These are phyloP conservation scores for Synanthedon vespiformis DNA, from an alignment of 2,888 invertebrate species.

Conservation along the genomic window DNA sequence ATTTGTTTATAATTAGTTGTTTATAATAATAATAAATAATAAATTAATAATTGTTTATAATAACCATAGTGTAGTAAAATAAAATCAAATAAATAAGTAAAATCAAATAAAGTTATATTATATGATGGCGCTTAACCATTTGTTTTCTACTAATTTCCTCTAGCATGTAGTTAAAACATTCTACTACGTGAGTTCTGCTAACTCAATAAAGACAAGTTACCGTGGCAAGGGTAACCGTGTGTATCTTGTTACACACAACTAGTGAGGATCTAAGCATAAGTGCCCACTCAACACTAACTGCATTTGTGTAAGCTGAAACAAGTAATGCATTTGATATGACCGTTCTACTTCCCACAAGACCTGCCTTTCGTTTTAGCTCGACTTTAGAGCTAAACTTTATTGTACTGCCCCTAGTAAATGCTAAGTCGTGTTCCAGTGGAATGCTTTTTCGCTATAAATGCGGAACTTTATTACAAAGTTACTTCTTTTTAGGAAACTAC, in stretches of 20 bases:
- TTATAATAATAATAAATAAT: too few species aligned
- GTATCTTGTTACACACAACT: neutral
- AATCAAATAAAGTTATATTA: too few species aligned
- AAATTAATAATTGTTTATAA: too few species aligned
- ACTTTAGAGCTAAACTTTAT: neutral
- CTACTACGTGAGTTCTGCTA: too few species aligned
- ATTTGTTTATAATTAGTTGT: too few species aligned
- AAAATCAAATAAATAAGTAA: too few species aligned
- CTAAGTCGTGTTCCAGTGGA: neutral
- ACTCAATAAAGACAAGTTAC: neutral
- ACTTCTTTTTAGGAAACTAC: too few species aligned
- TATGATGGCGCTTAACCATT: too few species aligned
- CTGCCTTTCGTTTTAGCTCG: neutral
- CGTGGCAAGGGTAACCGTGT: neutral
- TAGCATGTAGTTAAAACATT: too few species aligned
- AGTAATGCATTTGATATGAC: constrained; percentile 18
- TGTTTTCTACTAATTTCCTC: too few species aligned
- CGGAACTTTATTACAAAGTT: constrained; percentile 1
- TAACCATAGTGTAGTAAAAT: too few species aligned
- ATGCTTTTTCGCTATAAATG: neutral
- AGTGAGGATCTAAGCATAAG: constrained; percentile 13
- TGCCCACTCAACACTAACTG: constrained; percentile 33
- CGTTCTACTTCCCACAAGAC: constrained; percentile 5
- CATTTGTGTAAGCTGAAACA: constrained; percentile 27
- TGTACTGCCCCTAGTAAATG: neutral